Percentiles rank a stretch among this genome's conserved stretches.
These are phyloP conservation scores for Arion vulgaris DNA, from an alignment of 1,140 invertebrate genomes.

Conservation along the genomic window DNA sequence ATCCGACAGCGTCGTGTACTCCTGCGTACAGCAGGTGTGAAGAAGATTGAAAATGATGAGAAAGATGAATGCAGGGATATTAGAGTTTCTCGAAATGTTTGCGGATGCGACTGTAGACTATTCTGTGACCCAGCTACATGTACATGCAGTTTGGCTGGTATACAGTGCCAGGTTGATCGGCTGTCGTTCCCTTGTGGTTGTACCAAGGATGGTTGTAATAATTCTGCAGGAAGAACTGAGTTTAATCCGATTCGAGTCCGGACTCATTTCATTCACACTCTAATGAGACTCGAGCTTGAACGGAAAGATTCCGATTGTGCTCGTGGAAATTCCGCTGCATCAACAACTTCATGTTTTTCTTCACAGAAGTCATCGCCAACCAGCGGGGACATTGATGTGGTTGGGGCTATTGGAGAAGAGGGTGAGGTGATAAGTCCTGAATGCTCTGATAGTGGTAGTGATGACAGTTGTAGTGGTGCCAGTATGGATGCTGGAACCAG, in stretches of 20 bases:
- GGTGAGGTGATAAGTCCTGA: slow-evolving; percentile 21
- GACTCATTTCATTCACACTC: slow-evolving; percentile 97
- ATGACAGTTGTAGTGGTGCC: slow-evolving; percentile 11
- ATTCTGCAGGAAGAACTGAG: slow-evolving; percentile 92
- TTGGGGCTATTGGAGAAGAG: slow-evolving; percentile 21
- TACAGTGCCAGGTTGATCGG: slow-evolving; percentile 97
- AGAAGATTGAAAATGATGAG: slow-evolving; percentile 93
- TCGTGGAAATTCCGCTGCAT: not conserved
- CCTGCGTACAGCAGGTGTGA: slow-evolving; percentile 88
- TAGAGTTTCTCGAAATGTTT: slow-evolving; percentile 88
- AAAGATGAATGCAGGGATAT: slow-evolving; percentile 96
- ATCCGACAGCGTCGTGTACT: slow-evolving; percentile 90
- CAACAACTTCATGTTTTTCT: not conserved
- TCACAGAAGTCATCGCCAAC: not conserved
- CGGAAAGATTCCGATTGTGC: slow-evolving; percentile 78
- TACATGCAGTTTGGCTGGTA: slow-evolving; percentile 92
- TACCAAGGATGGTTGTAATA: slow-evolving; percentile 92
- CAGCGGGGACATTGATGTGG: slow-evolving; percentile 22
- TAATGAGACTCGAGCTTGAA: slow-evolving; percentile 94
- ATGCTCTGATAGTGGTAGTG: not conserved
- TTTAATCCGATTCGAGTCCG: slow-evolving; percentile 95
- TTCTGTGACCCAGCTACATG: slow-evolving; percentile 96
- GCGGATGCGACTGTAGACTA: slow-evolving; percentile 94
- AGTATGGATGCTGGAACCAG: slow-evolving; percentile 19
- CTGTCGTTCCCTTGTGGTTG: slow-evolving; percentile 97